Evolutionary conservation across 2,888 invertebrate species (phyloP).

Genomic region (Adelphocoris suturalis): DNA sequence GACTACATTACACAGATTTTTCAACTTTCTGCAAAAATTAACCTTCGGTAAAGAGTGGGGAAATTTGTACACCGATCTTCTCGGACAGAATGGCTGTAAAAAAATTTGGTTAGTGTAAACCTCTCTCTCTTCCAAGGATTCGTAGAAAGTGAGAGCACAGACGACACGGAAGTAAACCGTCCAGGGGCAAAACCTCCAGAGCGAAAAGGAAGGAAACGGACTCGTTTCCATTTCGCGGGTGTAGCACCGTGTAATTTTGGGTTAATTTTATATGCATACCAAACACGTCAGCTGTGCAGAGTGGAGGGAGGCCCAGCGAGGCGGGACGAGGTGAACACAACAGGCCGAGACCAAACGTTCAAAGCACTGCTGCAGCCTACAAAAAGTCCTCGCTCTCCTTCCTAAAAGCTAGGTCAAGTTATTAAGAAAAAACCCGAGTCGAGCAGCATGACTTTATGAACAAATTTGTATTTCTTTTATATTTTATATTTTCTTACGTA

Average conservation of each 20-base stretch:
- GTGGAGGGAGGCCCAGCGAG: background rate
- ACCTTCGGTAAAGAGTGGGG: no score
- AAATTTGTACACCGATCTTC: no score
- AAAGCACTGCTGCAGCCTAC: background rate
- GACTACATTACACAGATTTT: no score
- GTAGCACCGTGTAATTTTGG: slow-evolving; percentile 54
- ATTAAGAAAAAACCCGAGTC: background rate
- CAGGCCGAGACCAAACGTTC: background rate
- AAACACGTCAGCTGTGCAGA: slow-evolving; percentile 44
- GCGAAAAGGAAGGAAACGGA: slow-evolving; percentile 37
- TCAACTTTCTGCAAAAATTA: no score
- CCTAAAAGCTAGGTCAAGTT: slow-evolving; percentile 1
- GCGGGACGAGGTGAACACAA: background rate
- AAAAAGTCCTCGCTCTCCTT: background rate
- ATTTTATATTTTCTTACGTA: no score
- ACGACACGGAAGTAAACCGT: slow-evolving; percentile 35
- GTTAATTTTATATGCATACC: slow-evolving; percentile 67
- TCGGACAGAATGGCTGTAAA: no score
- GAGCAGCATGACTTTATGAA: no score
- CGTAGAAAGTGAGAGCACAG: slow-evolving; percentile 23
- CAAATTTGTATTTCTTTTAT: no score
- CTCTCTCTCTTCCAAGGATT: background rate
- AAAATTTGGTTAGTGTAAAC: no score
- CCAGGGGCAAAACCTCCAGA: background rate
- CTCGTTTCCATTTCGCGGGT: slow-evolving; percentile 59